Evolutionary conservation across 37 sponge, comb jelly and placozoan species (phyloP).

Genomic region (Mnemiopsis leidyi): DNA sequence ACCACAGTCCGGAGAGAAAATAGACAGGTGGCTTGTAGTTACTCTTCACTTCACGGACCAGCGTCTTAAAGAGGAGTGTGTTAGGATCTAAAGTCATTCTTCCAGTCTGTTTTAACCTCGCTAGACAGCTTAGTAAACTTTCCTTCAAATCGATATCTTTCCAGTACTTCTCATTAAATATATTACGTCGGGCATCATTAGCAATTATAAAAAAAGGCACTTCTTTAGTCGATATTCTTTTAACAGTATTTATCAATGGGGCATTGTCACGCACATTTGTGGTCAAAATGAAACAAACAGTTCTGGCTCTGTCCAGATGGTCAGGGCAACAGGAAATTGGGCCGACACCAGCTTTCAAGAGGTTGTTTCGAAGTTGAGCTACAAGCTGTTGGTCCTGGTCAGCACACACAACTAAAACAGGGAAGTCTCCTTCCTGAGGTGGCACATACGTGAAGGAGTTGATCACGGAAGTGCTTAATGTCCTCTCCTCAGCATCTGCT

Average conservation of each 20-base stretch:
- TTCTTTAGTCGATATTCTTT: background rate
- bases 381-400: background rate
- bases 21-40: constrained; percentile 51
- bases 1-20: constrained; percentile 63
- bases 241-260: background rate
- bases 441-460: constrained; percentile 42
- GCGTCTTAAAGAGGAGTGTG: background rate
- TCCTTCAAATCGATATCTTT: constrained; percentile 29
- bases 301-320: background rate
- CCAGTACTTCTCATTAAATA: constrained; percentile 31
- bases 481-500: background rate
- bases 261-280: constrained; percentile 5
- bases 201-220: constrained; percentile 31
- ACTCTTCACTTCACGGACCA: constrained; percentile 32
- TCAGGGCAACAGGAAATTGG: background rate
- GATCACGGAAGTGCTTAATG: constrained; percentile 7
- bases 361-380: background rate
- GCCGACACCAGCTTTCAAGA: background rate
- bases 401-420: background rate
- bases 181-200: constrained; percentile 45
- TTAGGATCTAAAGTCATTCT: constrained; percentile 44
- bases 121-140: constrained; percentile 45
- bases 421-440: background rate
- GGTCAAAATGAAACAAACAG: background rate
- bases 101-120: constrained; percentile 36